Evolutionary conservation across 2,113 vertebrate genomes (phyloP).

Genomic region (Ranitomeya variabilis): DNA sequence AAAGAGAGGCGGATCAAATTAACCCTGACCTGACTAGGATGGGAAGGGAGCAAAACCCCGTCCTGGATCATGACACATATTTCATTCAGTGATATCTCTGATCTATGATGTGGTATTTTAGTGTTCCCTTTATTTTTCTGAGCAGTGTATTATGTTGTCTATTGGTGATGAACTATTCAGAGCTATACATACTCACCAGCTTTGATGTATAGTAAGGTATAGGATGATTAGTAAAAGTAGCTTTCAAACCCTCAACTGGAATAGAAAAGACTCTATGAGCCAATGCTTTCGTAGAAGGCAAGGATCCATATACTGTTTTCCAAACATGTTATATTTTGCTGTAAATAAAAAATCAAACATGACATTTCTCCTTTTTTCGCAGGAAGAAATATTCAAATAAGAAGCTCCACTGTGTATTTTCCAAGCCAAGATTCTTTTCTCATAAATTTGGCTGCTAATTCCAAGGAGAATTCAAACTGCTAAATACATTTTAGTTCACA

Average conservation of each 20-base stretch:
- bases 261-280: not conserved
- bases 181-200: not conserved
- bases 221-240: not conserved
- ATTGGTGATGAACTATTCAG: too few relatives aligned
- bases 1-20: too few relatives aligned
- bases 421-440: not conserved
- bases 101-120: too few relatives aligned
- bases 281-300: not conserved
- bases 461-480: not conserved
- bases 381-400: conserved; percentile 19
- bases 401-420: conserved; percentile 3
- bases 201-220: not conserved
- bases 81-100: too few relatives aligned
- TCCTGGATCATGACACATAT: too few relatives aligned
- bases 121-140: too few relatives aligned
- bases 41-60: too few relatives aligned
- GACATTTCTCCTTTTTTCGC: not conserved
- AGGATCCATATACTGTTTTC: not conserved
- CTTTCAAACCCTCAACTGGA: not conserved
- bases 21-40: too few relatives aligned
- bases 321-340: not conserved
- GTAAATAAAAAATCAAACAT: conserved; percentile 10
- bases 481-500: conserved; percentile 18
- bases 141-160: too few relatives aligned
- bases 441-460: not conserved